Conservation (phyloP, 2,797 vertebrate species). For the Ateles fusciceps region DNA sequence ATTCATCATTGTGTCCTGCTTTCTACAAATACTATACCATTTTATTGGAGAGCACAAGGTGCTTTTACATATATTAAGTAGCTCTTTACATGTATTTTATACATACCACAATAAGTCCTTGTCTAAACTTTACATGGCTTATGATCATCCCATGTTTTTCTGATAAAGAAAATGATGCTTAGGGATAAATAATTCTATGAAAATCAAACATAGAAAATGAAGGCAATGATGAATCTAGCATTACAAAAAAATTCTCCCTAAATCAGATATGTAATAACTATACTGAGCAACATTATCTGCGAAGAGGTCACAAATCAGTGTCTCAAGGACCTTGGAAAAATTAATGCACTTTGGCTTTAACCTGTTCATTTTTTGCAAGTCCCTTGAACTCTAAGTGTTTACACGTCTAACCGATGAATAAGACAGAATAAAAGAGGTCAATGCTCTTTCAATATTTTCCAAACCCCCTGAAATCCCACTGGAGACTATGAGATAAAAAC, state of each 20-base stretch:
- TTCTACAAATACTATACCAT: neutral
- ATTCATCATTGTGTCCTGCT: neutral
- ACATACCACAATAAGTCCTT: neutral
- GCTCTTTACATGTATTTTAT: neutral
- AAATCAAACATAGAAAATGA: neutral
- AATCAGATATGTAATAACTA: neutral
- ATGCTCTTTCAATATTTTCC: slow-evolving; percentile 52
- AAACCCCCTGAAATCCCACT: slow-evolving; percentile 50
- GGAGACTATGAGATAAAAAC: slow-evolving; percentile 7
- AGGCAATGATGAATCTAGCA: neutral
- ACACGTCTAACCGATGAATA: neutral
- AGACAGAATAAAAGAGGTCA: neutral
- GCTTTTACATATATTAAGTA: neutral
- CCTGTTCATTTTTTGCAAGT: neutral
- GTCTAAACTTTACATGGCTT: neutral
- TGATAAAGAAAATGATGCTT: neutral
- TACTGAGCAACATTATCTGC: neutral
- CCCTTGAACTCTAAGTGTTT: slow-evolving; percentile 1
- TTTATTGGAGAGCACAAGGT: neutral
- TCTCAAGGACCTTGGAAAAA: neutral
- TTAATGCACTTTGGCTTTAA: neutral
- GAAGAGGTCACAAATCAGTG: neutral
- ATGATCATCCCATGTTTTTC: neutral
- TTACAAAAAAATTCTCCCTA: neutral
- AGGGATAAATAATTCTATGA: neutral